Base-by-base conservation (phyloP, 2,888 invertebrate genomes). In the Ennomos fuscantarius region DNA sequence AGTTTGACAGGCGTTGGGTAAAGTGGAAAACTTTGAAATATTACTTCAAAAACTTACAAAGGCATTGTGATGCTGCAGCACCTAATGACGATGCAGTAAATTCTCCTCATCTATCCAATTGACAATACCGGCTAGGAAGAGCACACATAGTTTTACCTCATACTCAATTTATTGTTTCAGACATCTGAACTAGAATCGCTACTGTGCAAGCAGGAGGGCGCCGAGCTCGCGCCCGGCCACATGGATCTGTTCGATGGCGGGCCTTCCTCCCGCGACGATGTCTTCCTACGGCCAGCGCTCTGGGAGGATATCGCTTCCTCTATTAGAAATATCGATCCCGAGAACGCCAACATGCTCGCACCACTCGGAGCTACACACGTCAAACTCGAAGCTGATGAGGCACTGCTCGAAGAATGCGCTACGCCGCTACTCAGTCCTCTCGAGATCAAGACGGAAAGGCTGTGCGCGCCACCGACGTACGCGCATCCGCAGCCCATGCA, bases 221-320 rank as follows among this genome's bases (percentile, higher is more conserved):
- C 82, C 69, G 90, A 80, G 82, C 90, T 86, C 90, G 94, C 87
- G 92, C 94, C 87, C 94, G 94, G 84, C 94, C 84, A 89, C 93
- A 87, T 92, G 90, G 88, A 89, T 79, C 87, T 92, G 53, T 92
- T 93, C 80, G 90, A 93, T 64, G 86, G 94, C 39, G 93, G 93
- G 48, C 84, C 93, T 50, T 89, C 90, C 63, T 89, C 93, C 87
- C 81, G 96, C 84, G 97, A 97, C 87, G 97, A 97, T 89, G 96
- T 96, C 51, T 97, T 96, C 89, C 94, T 97, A 70, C 95, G 97
- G 74, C 97, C 97, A 42, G 96, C 97, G 34, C 93, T 97, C 40
- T 97, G 97, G 97, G 97, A 97, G 89, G 97, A 97, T 92, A 97
- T 97, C 82, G 96, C 97, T 66, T 96, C 96, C 84, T 97, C 97